phyloP scores from a whole-genome alignment of 2,797 vertebrate genomes.

The Petrocephalus schoutedeni region DNA sequence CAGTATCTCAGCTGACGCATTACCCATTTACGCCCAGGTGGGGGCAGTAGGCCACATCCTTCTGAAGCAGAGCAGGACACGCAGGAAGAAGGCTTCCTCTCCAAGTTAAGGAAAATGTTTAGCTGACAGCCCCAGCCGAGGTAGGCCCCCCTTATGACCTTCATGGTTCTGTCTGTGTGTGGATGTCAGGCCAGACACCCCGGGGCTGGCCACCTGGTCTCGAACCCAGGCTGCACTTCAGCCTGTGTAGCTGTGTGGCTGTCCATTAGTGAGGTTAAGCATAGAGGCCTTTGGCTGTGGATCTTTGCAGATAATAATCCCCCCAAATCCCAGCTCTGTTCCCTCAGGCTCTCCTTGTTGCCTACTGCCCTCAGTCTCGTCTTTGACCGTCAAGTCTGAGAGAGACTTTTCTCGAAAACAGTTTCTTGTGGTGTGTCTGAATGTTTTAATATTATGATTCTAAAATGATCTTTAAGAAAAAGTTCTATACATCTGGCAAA shows the following conservation, averaged over 20 bases:
- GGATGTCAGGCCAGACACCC: background rate
- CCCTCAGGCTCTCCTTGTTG: background rate
- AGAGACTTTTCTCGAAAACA: background rate
- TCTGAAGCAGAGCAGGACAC: conserved; percentile 52
- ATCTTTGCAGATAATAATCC: background rate
- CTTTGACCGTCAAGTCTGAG: background rate
- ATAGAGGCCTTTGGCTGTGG: background rate
- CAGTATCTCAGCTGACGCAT: conserved; percentile 31
- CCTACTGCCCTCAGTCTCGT: background rate
- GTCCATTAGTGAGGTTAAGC: background rate
- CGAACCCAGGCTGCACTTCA: background rate
- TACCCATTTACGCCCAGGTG: conserved; percentile 76
- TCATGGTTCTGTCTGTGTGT: background rate
- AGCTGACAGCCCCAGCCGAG: conserved; percentile 73
- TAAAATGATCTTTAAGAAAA: background rate
- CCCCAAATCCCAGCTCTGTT: conserved; percentile 20
- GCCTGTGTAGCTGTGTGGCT: background rate
- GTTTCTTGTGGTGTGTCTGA: background rate
- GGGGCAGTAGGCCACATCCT: conserved; percentile 66
- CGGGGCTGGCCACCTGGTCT: background rate
- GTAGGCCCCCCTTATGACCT: conserved; percentile 56
- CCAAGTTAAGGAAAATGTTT: conserved; percentile 88
- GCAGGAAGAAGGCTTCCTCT: conserved; percentile 75
- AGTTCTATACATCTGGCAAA: background rate
- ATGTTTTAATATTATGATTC: background rate